Base-by-base conservation (phyloP, 2,888 invertebrate species). In the Anarsia innoxiella region DNA sequence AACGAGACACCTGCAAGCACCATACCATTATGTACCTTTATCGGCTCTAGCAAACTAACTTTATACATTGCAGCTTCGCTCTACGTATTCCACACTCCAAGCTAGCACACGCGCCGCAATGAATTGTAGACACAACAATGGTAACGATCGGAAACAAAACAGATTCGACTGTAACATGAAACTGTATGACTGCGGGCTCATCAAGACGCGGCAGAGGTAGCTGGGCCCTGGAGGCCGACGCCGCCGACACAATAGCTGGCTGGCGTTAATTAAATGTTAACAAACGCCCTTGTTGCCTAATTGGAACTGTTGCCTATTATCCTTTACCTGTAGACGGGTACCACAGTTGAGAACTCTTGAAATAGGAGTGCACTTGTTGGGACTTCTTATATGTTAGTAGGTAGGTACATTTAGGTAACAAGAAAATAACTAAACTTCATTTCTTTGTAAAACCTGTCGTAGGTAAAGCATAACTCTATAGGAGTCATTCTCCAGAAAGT, bases 181-280 rank as follows among this genome's bases (percentile, higher is more conserved):
- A 66, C 62, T 57, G 64, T 64, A 63, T 65, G 67, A 66, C 67
- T 73, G 72, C 63, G 70, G n/a, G 66, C 62, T 67, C 67, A 66
- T 63, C 63, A 66, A 66, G 67, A 63, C 61, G 54, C 59, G 62
- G 61, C 56, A 60, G 62, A 57, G 56, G 53, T 59, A 64, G 59
- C 59, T 52, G 58, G n/a, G 63, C 67, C 66, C 69, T 63, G 62
- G 62, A 73, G 73, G 62, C 66, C 64, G n/a, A n/a, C n/a, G 64
- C 59, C 62, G 64, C 64, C 72, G 61, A 75, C 76, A 82, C 83
- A 83, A 83, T 82, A 64, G 72, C 74, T 72, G 66, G 66, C 71
- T 76, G 73, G 75, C 80, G 78, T 80, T 84, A 84, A 83, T 84
- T 82, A 84, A 84, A 83, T 84, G 83, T 80, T 84, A 83, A 84